Conservation (phyloP, 2,888 invertebrate species). For the Drosophila rellima region DNA sequence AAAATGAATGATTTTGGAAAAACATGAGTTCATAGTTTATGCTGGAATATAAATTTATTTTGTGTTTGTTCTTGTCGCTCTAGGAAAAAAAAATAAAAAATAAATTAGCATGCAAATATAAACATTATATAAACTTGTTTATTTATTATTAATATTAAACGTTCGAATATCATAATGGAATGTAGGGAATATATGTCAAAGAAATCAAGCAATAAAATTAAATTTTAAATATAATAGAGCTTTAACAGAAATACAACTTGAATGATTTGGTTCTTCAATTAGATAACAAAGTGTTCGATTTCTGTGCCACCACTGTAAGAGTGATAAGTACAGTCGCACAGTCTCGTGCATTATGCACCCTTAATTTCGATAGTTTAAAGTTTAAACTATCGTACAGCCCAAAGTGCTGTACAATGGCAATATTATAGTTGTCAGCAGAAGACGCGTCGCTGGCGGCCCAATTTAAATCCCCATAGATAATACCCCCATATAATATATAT, state of each 20-base stretch:
- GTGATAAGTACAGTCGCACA: background rate
- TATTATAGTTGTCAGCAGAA: conserved; percentile 51
- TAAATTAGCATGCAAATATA: no score
- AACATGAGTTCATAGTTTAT: no score
- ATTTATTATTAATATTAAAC: no score
- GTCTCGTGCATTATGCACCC: background rate
- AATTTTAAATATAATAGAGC: no score
- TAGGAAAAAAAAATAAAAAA: no score
- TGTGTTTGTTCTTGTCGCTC: no score
- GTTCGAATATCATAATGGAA: no score
- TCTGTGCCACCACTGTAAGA: conserved; percentile 1
- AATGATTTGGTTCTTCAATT: background rate
- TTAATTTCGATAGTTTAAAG: background rate
- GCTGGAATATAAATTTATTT: no score
- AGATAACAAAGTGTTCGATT: background rate
- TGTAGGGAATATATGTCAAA: no score
- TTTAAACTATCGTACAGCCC: no score
- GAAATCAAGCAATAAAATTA: background rate
- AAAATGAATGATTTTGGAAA: no score
- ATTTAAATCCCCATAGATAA: conserved; percentile 47
- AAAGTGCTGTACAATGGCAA: conserved; percentile 3
- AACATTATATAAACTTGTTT: no score
- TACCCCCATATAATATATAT: conserved; percentile 6
- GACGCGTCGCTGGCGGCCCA: conserved; percentile 49
- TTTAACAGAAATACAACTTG: background rate